phyloP scores from a whole-genome alignment of 2,888 invertebrate genomes.

The Carabus problematicus region DNA sequence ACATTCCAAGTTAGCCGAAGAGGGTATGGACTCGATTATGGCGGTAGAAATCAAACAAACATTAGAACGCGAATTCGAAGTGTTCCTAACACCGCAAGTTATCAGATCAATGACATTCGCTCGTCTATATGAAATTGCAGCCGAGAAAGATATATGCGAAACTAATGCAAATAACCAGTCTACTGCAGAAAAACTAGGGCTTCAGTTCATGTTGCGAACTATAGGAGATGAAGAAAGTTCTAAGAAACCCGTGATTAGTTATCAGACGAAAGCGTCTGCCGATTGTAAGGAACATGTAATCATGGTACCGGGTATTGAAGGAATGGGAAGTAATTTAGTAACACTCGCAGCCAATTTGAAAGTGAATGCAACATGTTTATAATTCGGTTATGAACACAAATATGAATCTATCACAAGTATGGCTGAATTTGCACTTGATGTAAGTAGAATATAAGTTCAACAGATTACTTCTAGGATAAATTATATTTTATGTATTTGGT shows the following conservation, averaged over 20 bases:
- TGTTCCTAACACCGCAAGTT: constrained; percentile 85
- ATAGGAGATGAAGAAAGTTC: constrained; percentile 67
- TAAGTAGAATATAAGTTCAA: constrained; percentile 51
- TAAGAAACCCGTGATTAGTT: constrained; percentile 56
- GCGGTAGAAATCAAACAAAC: constrained; percentile 95
- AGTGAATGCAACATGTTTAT: constrained; percentile 63
- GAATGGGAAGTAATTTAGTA: constrained; percentile 64
- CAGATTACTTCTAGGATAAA: not conserved
- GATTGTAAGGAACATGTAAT: constrained; percentile 58
- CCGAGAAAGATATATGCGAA: constrained; percentile 61
- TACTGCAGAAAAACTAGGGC: constrained; percentile 54
- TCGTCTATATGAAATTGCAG: constrained; percentile 64
- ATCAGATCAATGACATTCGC: constrained; percentile 81
- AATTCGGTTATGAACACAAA: constrained; percentile 60
- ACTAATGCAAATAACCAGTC: constrained; percentile 18
- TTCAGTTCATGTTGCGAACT: constrained; percentile 67
- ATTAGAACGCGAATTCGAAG: constrained; percentile 86
- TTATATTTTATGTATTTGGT: not conserved
- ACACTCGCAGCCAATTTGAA: constrained; percentile 63
- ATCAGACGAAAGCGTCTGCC: not conserved
- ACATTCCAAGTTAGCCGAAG: constrained; percentile 80
- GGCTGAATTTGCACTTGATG: constrained; percentile 63
- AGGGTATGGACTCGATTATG: constrained; percentile 98
- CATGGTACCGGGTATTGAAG: constrained; percentile 74
- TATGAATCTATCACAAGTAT: constrained; percentile 61